Base-by-base conservation (phyloP, 1,140 invertebrate genomes). In the Colletes gigas region DNA sequence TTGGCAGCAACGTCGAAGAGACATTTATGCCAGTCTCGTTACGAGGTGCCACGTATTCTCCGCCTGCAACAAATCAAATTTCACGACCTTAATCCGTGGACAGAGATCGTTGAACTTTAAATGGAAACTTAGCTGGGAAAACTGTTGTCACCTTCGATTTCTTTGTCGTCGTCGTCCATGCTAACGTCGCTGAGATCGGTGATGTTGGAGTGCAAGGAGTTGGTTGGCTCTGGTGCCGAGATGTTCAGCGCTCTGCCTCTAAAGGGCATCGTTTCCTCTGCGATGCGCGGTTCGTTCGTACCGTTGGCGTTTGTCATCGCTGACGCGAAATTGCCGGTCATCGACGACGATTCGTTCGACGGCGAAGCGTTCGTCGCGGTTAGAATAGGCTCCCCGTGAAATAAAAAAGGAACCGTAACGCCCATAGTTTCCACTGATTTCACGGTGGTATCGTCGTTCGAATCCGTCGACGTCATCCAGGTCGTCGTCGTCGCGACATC, bases 101-200 rank as follows among this genome's bases (percentile, higher is more conserved):
- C 10, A 30, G 30, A 30, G 30, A 30, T 30, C 30, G 30, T 30
- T 30, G 30, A 30, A 30, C 30, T 30, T 30, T 1, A 0, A 30
- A 30, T 47, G 4, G 5, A 63, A 4, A 8, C 21, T 55, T 10
- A 57, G 7, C 52, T 3, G 17, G 15, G 3, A 59, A 3, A 44
- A n/a, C n/a, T n/a, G n/a, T n/a, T n/a, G 14, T 76, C 17, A 91
- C 93, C 92, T 90, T 93, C 88, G 19, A 93, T 88, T 87, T 94
- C 93, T 75, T 94, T 94, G 55, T 95, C 94, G 10, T 96, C 95
- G 62, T 95, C 95, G 74, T 95, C 94, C 94, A 96, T 96, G 79
- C 94, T 95, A 39, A 96, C 95, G 89, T 96, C 95, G 84, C 95
- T 96, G 15, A 96, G 92, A 90, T 96, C 95, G 75, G 94, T 94